A percentile compares a stretch with the other conserved stretches of the same genome.
Evolutionary conservation across 2,797 vertebrate genomes (phyloP).

Genomic region (Phrynocephalus forsythii): DNA sequence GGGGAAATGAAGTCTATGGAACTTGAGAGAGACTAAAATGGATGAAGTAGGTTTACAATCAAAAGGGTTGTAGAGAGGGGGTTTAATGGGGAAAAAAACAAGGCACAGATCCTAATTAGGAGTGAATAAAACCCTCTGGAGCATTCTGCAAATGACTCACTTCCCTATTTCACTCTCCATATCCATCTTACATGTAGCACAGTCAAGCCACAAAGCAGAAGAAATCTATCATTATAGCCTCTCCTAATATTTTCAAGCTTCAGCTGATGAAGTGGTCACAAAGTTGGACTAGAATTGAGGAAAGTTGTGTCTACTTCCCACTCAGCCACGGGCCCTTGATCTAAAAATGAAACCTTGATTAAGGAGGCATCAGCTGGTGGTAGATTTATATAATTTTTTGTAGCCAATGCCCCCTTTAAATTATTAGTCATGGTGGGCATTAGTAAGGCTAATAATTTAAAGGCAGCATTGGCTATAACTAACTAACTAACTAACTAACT

Average conservation of each 20-base stretch:
- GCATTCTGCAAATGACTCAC: not conserved
- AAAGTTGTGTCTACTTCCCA: not conserved
- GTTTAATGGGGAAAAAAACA: not conserved
- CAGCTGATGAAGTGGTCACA: not conserved
- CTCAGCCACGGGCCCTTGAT: not conserved
- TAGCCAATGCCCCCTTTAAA: not conserved
- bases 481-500: too few relatives aligned
- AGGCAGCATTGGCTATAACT: too few relatives aligned
- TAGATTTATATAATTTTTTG: not conserved
- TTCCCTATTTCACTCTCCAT: not conserved
- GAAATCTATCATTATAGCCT: not conserved
- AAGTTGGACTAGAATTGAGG: not conserved
- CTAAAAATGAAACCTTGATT: too few relatives aligned
- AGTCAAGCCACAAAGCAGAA: not conserved
- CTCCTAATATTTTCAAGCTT: not conserved
- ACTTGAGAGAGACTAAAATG: slow-evolving; percentile 16
- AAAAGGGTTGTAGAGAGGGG: slow-evolving; percentile 11
- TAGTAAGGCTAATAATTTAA: too few relatives aligned
- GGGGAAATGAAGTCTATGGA: slow-evolving; percentile 16
- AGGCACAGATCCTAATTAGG: not conserved
- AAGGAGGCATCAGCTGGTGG: too few relatives aligned
- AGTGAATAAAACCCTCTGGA: not conserved
- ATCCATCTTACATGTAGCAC: not conserved
- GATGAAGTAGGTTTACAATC: not conserved
- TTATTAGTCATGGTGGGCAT: not conserved